Evolutionary conservation across 2,888 invertebrate genomes (phyloP), one percentile per base, ranked within the genome.

Genomic region (Sialis lutaria): DNA sequence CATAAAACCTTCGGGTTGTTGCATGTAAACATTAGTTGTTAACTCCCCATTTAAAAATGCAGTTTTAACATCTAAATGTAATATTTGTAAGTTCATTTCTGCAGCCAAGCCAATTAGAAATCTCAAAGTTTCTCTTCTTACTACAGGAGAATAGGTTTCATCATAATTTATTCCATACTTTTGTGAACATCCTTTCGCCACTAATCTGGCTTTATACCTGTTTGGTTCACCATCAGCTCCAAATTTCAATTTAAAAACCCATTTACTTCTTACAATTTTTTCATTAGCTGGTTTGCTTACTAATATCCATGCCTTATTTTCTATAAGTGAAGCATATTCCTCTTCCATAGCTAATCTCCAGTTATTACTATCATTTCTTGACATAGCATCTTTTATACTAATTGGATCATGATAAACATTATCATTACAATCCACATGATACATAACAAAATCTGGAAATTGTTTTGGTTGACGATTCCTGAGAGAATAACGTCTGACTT

Each of bases 71-170:
- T 34, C 34, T 6, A 34, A 34, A 7, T 34, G 34, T 6, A 34
- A 7, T 34, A 9, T 34, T 7, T 34, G 9, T 7, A 34, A 9
- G 9, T 34, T 9, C 9, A 7, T 9, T 7, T 9, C 9, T 6
- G 34, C 34, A 34, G 9, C 9, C 6, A 34, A 7, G 9, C 6
- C 6, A 34, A 34, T 7, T 34, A 54, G 48, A 47, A 51, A 42
- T 42, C 51, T 50, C 35, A 55, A 50, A 7, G 53, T 53, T 34
- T 50, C 45, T 40, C 48, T 53, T 9, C 34, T 34, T 34, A 34
- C 54, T 2, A 55, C 54, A 13, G 55, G 55, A 33, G 54, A 51
- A 43, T 49, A 54, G 6, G 50, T 56, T 49, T 57, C 52, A 39
- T 52, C 48, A 47, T 52, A 54, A 44, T 55, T 54, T 9, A 48